Evolutionary conservation across 2,797 vertebrate genomes (phyloP), one percentile per base, ranked within the genome.

Genomic region (Anguilla megastoma): DNA sequence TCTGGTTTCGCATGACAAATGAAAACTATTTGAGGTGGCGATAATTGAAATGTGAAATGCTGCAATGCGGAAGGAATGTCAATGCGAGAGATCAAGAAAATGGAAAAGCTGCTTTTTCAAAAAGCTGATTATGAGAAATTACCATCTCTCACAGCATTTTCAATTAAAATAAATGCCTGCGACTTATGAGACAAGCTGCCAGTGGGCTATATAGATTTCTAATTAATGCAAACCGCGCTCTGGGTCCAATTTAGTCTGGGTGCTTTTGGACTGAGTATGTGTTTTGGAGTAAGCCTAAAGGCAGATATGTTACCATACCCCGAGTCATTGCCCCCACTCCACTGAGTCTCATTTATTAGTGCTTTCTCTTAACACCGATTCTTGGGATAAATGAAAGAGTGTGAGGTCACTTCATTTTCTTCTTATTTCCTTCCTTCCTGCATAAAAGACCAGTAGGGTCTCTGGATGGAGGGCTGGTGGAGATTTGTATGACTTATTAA

Each of bases 21-120:
- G 36, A 48, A 24, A 21, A 48, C 41, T 80, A 18, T 36, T 16
- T 9, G 21, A 48, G 76, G 21, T 16, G 41, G 41, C 41, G 9
- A 2, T 12, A 24, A 80, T 41, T 45, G 36, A 82, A 82, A 82
- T n/a, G 79, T n/a, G 79, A 82, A 82, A 82, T 50, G 79, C 50
- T 8, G 7, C n/a, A 18, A n/a, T 82, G 24, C 10, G 21, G 21
- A 82, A 41, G 45, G 21, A 48, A 82, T 9, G 50, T n/a, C 41
- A 82, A n/a, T 50, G 79, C 41, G n/a, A 10, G 41, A 50, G 18
- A 48, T 48, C 8, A 82, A 50, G 18, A 82, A 50, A 50, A 21
- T 16, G 45, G n/a, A 48, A 80, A 33, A 76, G 3, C 16, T 10
- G 12, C 6, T 18, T 16, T 4, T 16, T 18, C 16, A 3, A 41